Base-by-base conservation (phyloP, 2,888 invertebrate species). In the Cerastis rubricosa region DNA sequence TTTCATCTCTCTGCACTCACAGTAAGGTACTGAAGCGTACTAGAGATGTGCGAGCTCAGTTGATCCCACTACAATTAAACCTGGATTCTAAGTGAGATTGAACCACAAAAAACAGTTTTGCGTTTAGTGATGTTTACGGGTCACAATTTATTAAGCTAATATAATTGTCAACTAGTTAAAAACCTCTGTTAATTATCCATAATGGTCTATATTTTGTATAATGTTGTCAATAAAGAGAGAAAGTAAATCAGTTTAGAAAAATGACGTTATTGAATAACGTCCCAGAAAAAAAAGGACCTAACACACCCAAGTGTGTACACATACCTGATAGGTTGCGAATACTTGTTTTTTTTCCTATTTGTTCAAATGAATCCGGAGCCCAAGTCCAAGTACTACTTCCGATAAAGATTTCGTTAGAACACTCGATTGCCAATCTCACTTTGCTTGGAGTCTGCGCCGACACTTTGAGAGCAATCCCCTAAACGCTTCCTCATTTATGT, bases 341-440 rank as follows among this genome's bases (percentile, higher is more conserved):
- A n/a, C 51, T 17, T 54, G 7, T 25, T 22, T 6, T 25, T 29
- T 29, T 59, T 29, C 8, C 7, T 25, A 57, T 17, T 59, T 25
- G 14, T 59, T 59, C 17, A 40, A 2, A 35, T 12, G 17, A n/a
- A 54, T 25, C 17, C 7, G 19, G 19, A 8, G n/a, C 35, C 35
- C 17, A 59, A 8, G 4, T 29, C 17, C 25, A 8, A 19, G 8
- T 29, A 19, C 59, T 61, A 49, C 2, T 40, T 8, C n/a, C 43
- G 19, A 69, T 64, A 43, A 2, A 57, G 19, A 69, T 69, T 70
- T 19, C 11, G 12, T 19, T 4, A 35, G 66, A 66, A 35, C 72
- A 49, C 25, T 64, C 22, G 43, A 70, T 66, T 71, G 49, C 70
- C 71, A 63, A 78, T 79, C 79, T 47, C 67, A 72, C 40, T 74